Conservation (phyloP, 2,113 vertebrate genomes). For the Esox niger region DNA sequence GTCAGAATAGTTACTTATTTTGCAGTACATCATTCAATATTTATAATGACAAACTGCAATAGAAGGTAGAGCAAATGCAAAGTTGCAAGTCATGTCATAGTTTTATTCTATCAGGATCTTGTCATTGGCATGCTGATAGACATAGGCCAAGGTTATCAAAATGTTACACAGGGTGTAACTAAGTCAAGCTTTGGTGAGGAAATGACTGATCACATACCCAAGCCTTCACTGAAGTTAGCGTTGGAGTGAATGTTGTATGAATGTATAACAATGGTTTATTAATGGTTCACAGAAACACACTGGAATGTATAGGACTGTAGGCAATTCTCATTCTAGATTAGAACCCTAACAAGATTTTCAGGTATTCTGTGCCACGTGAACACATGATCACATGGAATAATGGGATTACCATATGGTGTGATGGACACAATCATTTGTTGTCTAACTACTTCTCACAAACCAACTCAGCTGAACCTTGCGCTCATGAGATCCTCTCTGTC, state of each 20-base stretch:
- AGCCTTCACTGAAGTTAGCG: too few relatives aligned
- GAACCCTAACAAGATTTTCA: slow-evolving; percentile 41
- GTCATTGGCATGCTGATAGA: not conserved
- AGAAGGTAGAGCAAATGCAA: not conserved
- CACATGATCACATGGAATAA: not conserved
- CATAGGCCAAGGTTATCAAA: not conserved
- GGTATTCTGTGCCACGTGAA: slow-evolving; percentile 8
- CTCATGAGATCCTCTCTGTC: not conserved
- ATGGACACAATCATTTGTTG: not conserved
- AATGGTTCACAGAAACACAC: not conserved
- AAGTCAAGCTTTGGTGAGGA: not conserved
- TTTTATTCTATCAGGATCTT: too few relatives aligned
- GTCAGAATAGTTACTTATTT: not conserved
- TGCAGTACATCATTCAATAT: not conserved
- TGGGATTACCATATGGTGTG: not conserved
- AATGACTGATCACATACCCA: too few relatives aligned
- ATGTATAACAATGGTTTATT: not conserved
- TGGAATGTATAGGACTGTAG: not conserved
- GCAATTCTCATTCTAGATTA: not conserved
- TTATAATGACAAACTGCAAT: not conserved
- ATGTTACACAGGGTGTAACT: not conserved
- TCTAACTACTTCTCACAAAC: not conserved
- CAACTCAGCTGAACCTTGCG: not conserved
- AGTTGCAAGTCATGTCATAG: not conserved
- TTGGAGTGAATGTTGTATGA: too few relatives aligned